phyloP scores from a whole-genome alignment of 2,797 vertebrate genomes.

The Notolabrus celidotus region DNA sequence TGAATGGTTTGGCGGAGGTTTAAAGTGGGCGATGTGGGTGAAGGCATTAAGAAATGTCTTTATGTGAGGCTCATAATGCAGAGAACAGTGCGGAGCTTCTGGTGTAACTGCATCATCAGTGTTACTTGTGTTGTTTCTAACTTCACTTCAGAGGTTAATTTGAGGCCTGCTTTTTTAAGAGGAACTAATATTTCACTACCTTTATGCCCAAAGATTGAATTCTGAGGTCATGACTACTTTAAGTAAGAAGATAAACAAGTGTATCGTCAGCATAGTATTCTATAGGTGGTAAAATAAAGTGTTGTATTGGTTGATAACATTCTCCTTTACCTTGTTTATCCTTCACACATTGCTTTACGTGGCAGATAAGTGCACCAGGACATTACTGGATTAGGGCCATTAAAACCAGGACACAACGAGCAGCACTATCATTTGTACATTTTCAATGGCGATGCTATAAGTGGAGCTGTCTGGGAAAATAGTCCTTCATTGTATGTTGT shows the following conservation, averaged over 20 bases:
- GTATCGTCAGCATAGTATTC: background rate
- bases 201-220: background rate
- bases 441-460: slow-evolving; percentile 68
- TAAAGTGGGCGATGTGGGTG: slow-evolving; percentile 15
- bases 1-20: slow-evolving; percentile 36
- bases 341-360: slow-evolving; percentile 35
- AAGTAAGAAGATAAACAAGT: background rate
- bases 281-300: slow-evolving; percentile 14
- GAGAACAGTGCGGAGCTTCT: slow-evolving; percentile 32
- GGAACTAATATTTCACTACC: background rate
- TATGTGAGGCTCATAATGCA: slow-evolving; percentile 32
- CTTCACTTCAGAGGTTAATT: too few relatives aligned
- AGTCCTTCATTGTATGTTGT: slow-evolving; percentile 56
- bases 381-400: slow-evolving; percentile 69
- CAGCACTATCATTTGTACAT: slow-evolving; percentile 73
- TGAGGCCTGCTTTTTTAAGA: too few relatives aligned
- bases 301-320: slow-evolving; percentile 6
- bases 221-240: background rate
- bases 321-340: slow-evolving; percentile 17
- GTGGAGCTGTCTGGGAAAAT: slow-evolving; percentile 70
- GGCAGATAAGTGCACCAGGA: slow-evolving; percentile 53
- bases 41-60: slow-evolving; percentile 38
- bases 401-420: slow-evolving; percentile 63
- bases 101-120: slow-evolving; percentile 23
- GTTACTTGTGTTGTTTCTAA: slow-evolving; percentile 27